Evolutionary conservation across 2,888 invertebrate species (phyloP), one percentile per base, ranked within the genome.

Genomic region (Protophormia terraenovae): DNA sequence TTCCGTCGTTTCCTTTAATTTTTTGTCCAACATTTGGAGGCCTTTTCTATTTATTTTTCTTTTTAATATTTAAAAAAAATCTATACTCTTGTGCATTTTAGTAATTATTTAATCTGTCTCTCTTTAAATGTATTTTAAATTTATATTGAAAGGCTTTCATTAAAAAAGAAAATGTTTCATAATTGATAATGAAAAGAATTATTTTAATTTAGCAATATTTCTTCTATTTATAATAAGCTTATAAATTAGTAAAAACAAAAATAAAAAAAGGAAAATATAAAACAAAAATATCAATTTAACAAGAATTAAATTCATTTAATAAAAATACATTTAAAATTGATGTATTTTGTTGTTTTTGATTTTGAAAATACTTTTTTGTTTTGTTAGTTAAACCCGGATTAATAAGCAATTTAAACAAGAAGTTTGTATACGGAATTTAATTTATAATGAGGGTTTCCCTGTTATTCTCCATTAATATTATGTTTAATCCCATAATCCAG

Each of bases 201-300:
- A 71, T 22, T n/a, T 64, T 45, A 53, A 64, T 64, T 76, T 66
- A 83, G 78, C 78, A 67, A 16, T 53, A 73, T 83, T 79, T 79
- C 41, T 77, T 71, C 50, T 77, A 77, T 41, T 41, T 79, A 75
- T 72, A 66, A 60, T 84, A 84, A 80, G 76, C 35, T 80, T 60
- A 80, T 38, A 45, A 67, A 72, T 55, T 76, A 79, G 38, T 55
- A 60, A 47, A 66, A 41, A 71, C 12, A 29, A 55, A 58, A 38
- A 53, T 55, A 7, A 38, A 45, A 55, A 69, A 38, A 71, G 8
- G 6, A 72, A 50, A 72, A 72, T 24, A 72, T 16, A 55, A 60
- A 14, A 58, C 27, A 58, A 19, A 45, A 66, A 35, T 50, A 64
- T 27, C 50, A 27, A 50, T 24, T 27, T 35, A 35, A 35, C 16